Conservation (phyloP, 2,888 invertebrate species). For the Stegophylla sp. region DNA sequence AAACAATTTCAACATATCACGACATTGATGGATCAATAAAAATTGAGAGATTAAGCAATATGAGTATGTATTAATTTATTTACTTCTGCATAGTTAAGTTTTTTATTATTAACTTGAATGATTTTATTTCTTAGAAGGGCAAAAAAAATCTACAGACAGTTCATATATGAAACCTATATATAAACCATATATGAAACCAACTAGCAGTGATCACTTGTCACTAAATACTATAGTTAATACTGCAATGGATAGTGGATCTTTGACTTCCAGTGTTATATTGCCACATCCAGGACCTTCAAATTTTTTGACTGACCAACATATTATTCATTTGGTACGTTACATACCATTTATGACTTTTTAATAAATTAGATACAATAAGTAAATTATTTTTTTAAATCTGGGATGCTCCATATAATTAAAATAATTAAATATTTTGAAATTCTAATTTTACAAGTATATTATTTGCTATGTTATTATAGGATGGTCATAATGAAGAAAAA, state of each 20-base stretch:
- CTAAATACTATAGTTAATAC: slow-evolving; percentile 69
- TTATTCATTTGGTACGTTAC: too few species aligned
- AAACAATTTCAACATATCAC: slow-evolving; percentile 60
- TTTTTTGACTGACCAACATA: too few species aligned
- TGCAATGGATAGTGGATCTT: too few species aligned
- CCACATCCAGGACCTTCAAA: too few species aligned
- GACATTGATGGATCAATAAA: slow-evolving; percentile 72
- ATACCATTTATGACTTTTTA: too few species aligned
- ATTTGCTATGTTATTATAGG: slow-evolving; percentile 42
- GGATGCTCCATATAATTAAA: background rate
- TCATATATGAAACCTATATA: slow-evolving; percentile 70
- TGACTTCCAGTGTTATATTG: too few species aligned
- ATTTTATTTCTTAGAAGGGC: slow-evolving; percentile 72
- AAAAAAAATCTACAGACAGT: slow-evolving; percentile 82
- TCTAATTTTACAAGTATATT: background rate
- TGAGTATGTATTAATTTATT: slow-evolving; percentile 67
- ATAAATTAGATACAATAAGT: too few species aligned
- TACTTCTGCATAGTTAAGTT: background rate
- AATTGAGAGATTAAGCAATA: slow-evolving; percentile 72
- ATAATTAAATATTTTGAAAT: background rate
- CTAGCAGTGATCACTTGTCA: slow-evolving; percentile 67
- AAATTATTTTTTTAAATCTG: too few species aligned
- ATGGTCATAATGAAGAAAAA: slow-evolving; percentile 83
- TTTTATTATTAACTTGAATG: background rate
- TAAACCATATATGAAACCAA: too few species aligned